Percentiles rank a stretch among this genome's conserved stretches.
Conservation (phyloP, 2,797 vertebrate genomes). For the Streptopelia turtur region DNA sequence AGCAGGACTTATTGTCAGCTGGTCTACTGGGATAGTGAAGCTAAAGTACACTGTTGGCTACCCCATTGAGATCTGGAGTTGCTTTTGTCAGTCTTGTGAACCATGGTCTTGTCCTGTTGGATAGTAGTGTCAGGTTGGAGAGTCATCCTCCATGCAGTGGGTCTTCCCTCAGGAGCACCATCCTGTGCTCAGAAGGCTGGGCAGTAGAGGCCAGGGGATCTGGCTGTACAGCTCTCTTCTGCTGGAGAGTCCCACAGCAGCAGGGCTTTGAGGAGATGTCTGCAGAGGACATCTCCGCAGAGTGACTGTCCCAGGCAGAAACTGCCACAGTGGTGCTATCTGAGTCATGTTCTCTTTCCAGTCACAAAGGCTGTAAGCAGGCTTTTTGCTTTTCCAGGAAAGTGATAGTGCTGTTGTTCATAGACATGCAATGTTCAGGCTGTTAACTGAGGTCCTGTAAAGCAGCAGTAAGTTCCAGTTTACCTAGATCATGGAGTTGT, state of each 20-base stretch:
- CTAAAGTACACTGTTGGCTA: neutral
- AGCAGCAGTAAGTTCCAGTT: neutral
- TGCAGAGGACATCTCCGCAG: neutral
- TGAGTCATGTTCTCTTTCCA: neutral
- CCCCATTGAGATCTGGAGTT: neutral
- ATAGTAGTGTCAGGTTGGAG: neutral
- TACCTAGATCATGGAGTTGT: neutral
- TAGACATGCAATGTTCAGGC: neutral
- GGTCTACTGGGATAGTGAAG: neutral
- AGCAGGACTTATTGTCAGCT: neutral
- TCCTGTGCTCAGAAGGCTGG: neutral
- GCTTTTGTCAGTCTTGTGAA: neutral
- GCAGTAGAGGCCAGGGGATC: neutral
- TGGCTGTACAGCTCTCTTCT: neutral
- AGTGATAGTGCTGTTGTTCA: neutral
- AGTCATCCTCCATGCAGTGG: neutral
- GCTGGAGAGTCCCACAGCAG: neutral
- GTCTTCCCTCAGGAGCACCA: neutral
- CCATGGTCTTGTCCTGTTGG: neutral
- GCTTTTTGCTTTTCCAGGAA: neutral
- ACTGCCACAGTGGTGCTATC: neutral
- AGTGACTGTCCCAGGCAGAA: neutral
- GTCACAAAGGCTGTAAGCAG: neutral
- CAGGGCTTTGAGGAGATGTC: neutral
- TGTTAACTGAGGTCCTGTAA: neutral